A percentile compares a stretch with the other conserved stretches of the same genome.
Conservation (phyloP, 2,888 invertebrate genomes). For the Phyllotreta striolata region DNA sequence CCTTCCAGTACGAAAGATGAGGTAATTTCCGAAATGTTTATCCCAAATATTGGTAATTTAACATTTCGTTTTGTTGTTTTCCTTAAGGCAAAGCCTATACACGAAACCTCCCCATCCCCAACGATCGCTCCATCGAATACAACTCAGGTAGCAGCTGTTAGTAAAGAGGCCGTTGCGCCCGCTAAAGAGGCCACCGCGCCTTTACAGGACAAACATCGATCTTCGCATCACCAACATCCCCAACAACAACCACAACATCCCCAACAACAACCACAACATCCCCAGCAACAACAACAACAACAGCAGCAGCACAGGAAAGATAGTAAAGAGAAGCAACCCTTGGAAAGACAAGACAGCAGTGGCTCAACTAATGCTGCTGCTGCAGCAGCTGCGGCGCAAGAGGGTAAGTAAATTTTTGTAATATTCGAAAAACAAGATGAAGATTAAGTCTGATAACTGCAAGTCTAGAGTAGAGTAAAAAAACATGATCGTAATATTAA, state of each 20-base stretch:
- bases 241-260: constrained; percentile 10
- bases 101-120: constrained; percentile 11
- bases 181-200: neutral
- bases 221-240: neutral
- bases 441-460: no score
- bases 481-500: no score
- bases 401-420: constrained; percentile 22
- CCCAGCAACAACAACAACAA: constrained; percentile 1
- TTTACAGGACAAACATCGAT: constrained; percentile 10
- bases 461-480: no score
- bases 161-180: constrained; percentile 1
- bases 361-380: neutral
- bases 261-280: constrained; percentile 5
- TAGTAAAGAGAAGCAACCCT: constrained; percentile 8
- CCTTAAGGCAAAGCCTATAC: constrained; percentile 12
- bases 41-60: neutral
- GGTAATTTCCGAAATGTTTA: constrained; percentile 21
- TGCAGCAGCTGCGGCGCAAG: constrained; percentile 15
- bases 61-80: constrained; percentile 2
- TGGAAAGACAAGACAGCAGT: constrained; percentile 28
- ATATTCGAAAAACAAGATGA: neutral
- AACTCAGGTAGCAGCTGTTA: constrained; percentile 28
- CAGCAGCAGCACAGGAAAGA: constrained; percentile 17
- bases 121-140: constrained; percentile 26
- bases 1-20: constrained; percentile 45